phyloP scores from a whole-genome alignment of 1,140 invertebrate genomes.

The Acarapis woodi region DNA sequence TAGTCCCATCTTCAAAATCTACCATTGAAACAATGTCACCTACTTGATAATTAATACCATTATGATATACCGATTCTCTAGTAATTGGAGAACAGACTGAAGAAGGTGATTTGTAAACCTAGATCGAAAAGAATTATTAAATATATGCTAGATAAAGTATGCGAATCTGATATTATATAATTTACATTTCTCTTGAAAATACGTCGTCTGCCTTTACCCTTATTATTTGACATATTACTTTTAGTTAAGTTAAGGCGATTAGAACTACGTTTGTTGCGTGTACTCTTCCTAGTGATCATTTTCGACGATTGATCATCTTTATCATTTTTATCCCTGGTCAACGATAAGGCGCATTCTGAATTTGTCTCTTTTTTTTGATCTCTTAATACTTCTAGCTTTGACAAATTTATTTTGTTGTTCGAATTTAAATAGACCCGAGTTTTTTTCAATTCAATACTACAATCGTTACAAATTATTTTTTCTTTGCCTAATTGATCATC shows the following conservation, averaged over 20 bases:
- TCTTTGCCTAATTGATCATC: too few species aligned
- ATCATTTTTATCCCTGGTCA: too few species aligned
- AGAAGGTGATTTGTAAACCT: constrained; percentile 42
- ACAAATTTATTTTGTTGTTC: too few species aligned
- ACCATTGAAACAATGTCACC: constrained; percentile 66
- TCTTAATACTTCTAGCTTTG: too few species aligned
- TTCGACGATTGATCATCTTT: too few species aligned
- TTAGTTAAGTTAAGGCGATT: constrained; percentile 34
- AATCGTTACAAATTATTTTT: too few species aligned
- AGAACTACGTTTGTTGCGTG: too few species aligned
- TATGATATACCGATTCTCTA: constrained; percentile 47
- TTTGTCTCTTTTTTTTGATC: too few species aligned
- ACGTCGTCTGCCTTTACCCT: constrained; percentile 37
- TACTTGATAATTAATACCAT: constrained; percentile 54
- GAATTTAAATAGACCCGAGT: too few species aligned
- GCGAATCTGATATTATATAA: constrained; percentile 4
- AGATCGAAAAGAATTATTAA: constrained; percentile 13
- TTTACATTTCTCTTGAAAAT: constrained; percentile 43
- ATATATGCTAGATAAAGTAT: neutral
- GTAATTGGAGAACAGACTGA: constrained; percentile 47
- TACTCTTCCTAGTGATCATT: too few species aligned
- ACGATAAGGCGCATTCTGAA: too few species aligned
- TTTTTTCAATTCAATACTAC: too few species aligned
- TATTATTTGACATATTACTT: constrained; percentile 13
- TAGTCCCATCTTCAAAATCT: constrained; percentile 38